These are phyloP conservation scores for Cremastinae sp. DNA, from an alignment of 2,888 invertebrate species.

Conservation along the genomic window DNA sequence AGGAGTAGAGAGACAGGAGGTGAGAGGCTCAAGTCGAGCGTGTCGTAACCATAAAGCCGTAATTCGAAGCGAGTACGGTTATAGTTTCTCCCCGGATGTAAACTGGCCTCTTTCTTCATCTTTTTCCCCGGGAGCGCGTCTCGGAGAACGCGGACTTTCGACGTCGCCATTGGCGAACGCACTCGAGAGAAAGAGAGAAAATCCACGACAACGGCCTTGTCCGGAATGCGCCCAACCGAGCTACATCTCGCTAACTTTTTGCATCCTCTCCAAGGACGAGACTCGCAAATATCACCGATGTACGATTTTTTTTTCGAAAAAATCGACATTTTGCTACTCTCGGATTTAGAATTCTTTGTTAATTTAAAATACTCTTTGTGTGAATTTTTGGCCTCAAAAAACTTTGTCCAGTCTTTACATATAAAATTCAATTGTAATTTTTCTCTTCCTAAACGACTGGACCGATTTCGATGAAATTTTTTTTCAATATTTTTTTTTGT, in stretches of 20 bases:
- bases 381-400: too few species aligned
- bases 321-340: too few species aligned
- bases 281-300: too few species aligned
- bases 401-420: too few species aligned
- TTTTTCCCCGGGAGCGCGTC: slow-evolving; percentile 43
- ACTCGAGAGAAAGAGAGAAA: neutral
- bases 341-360: too few species aligned
- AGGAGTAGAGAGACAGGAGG: slow-evolving; percentile 29
- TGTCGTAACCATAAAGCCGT: slow-evolving; percentile 71
- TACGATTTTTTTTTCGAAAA: too few species aligned
- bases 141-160: slow-evolving; percentile 34
- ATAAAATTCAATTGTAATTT: too few species aligned
- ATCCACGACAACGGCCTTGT: slow-evolving; percentile 73
- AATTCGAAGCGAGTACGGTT: slow-evolving; percentile 72
- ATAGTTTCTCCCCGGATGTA: slow-evolving; percentile 78
- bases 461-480: too few species aligned
- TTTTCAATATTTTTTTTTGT: too few species aligned
- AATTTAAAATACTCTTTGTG: too few species aligned
- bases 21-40: slow-evolving; percentile 67
- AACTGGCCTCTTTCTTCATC: slow-evolving; percentile 76
- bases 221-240: slow-evolving; percentile 70
- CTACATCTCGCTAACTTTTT: slow-evolving; percentile 30
- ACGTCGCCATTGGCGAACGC: slow-evolving; percentile 41
- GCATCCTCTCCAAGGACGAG: slow-evolving; percentile 26
- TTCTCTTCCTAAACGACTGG: too few species aligned